A percentile compares a stretch with the other conserved stretches of the same genome.
Evolutionary conservation across 2,113 vertebrate genomes (phyloP).

Genomic region (Sinocyclocheilus grahami): DNA sequence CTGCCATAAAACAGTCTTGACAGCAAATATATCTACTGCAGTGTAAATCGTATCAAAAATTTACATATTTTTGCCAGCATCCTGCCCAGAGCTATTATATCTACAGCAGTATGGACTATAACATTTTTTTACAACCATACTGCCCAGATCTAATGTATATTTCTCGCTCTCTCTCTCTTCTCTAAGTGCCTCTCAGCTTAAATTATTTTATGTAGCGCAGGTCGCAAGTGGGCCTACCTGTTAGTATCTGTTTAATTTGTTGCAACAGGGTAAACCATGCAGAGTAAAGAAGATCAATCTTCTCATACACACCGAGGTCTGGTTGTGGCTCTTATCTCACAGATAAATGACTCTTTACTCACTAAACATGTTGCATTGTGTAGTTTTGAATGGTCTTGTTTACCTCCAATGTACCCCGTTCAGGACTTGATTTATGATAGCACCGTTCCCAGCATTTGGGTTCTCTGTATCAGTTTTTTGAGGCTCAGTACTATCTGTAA

Average conservation of each 20-base stretch:
- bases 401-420: constrained; percentile 39
- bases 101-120: too few relatives aligned
- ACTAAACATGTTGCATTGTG: constrained; percentile 54
- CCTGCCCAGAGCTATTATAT: too few relatives aligned
- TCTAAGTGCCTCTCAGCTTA: constrained; percentile 7
- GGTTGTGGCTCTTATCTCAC: constrained; percentile 47
- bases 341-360: constrained; percentile 52
- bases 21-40: too few relatives aligned
- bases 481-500: constrained; percentile 5
- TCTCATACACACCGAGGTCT: constrained; percentile 25
- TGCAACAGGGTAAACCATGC: constrained; percentile 39
- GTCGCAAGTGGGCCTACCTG: constrained; percentile 36
- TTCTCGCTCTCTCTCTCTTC: not conserved
- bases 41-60: too few relatives aligned
- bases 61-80: too few relatives aligned
- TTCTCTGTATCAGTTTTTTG: not conserved
- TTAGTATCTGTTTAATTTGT: constrained; percentile 51
- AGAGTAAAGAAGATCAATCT: constrained; percentile 53
- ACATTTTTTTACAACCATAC: not conserved
- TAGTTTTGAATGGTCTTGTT: constrained; percentile 47
- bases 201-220: constrained; percentile 10
- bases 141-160: not conserved
- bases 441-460: not conserved
- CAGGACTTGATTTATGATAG: constrained; percentile 42
- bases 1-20: too few relatives aligned